A percentile compares a stretch with the other conserved stretches of the same genome.
Evolutionary conservation across 2,888 invertebrate species (phyloP).

Genomic region (Alitta virens): DNA sequence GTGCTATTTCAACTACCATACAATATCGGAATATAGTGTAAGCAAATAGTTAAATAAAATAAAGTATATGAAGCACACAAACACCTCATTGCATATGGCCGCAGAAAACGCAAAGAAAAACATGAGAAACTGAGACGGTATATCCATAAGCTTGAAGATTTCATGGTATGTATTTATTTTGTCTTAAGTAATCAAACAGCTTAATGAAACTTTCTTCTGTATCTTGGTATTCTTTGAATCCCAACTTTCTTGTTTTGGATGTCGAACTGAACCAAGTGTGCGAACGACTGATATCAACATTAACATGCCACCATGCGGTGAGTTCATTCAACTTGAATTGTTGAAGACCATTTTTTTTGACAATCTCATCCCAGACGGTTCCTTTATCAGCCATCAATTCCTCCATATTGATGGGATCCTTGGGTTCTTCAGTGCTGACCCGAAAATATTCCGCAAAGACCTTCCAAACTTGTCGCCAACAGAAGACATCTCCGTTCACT

Average conservation of each 20-base stretch:
- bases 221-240: background rate
- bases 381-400: background rate
- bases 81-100: no score
- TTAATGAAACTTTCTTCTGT: background rate
- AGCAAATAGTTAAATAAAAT: no score
- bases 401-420: background rate
- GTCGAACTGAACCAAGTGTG: background rate
- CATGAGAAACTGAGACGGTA: no score
- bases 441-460: background rate
- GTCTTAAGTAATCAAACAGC: background rate
- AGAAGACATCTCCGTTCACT: background rate
- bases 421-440: background rate
- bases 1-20: no score
- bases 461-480: background rate
- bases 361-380: background rate
- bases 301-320: background rate
- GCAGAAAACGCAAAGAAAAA: no score
- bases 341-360: background rate
- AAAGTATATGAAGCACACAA: no score
- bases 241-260: background rate
- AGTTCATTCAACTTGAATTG: background rate
- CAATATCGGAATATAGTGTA: no score
- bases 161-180: background rate
- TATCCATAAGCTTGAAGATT: no score
- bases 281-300: background rate